Conservation (phyloP, 2,888 invertebrate genomes). For the Myopa testacea region DNA sequence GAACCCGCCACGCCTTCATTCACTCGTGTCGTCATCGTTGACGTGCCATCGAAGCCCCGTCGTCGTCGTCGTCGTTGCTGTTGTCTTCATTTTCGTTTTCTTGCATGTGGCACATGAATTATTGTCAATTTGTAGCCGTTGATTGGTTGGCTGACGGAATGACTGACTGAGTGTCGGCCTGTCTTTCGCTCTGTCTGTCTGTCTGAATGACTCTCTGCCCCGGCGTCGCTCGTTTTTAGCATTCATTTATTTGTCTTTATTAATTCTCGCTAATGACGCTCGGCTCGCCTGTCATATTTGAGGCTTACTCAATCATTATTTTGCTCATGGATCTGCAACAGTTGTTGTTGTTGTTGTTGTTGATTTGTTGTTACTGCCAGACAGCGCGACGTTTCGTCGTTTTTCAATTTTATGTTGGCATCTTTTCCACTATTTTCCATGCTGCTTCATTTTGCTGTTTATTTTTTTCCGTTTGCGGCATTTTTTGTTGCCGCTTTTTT, state of each 20-base stretch:
- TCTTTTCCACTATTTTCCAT: background rate
- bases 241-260: slow-evolving; percentile 55
- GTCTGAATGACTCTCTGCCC: background rate
- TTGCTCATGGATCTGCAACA: background rate
- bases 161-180: background rate
- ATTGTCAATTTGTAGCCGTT: slow-evolving; percentile 31
- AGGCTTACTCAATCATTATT: slow-evolving; percentile 58
- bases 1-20: background rate
- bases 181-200: background rate
- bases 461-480: background rate
- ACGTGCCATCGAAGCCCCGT: too few species aligned
- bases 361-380: slow-evolving; percentile 27
- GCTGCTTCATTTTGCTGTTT: background rate
- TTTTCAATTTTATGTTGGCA: slow-evolving; percentile 19
- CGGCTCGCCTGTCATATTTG: slow-evolving; percentile 64
- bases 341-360: background rate
- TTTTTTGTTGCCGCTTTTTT: too few species aligned
- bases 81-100: slow-evolving; percentile 10
- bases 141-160: background rate
- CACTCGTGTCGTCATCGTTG: background rate
- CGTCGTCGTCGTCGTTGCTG: slow-evolving; percentile 1
- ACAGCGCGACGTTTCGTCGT: slow-evolving; percentile 25
- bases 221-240: background rate
- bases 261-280: slow-evolving; percentile 63
- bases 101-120: slow-evolving; percentile 22